Base-by-base conservation (phyloP, 2,888 invertebrate genomes). In the Ennomos quercinarius region DNA sequence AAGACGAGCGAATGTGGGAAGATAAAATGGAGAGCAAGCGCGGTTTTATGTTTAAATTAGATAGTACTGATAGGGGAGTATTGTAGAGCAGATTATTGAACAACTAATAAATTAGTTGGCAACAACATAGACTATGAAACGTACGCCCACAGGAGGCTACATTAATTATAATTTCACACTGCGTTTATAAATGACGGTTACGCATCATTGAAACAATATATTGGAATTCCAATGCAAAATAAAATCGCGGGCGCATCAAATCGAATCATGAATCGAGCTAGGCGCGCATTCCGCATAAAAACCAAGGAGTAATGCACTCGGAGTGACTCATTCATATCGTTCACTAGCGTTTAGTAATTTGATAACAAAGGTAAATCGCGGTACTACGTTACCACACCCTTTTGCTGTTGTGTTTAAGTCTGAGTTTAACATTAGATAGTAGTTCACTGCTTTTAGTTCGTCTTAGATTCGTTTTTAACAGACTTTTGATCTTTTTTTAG, bases 211-310 rank as follows among this genome's bases (percentile, higher is more conserved):
- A 47, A 57, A 55, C 53, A 55, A 43, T 48, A 57, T 54, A 17
- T 6, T 45, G 48, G 39, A 57, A 60, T 58, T 46, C 59, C 57
- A 57, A 58, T 47, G 54, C 59, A 48, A 53, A 58, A 50, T 50
- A 12, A 12, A 53, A 53, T 53, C 53, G 48, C 44, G 36, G 62
- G 52, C 49, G 60, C 52, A 48, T 63, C 61, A 47, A 68, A 57
- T 61, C 54, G 41, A 56, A 55, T 45, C 48, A 60, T 44, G 57
- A 54, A 58, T 63, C 55, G 61, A 61, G 51, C 57, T 50, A 59
- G 51, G 57, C 59, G 43, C 45, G 56, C 66, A 67, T 69, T 66
- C 64, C 63, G 48, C 50, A 63, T 57, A 60, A 63, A 68, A 63
- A 57, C 56, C 57, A 27, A 57, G 54, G 64, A 60, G 58, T 62